These are phyloP conservation scores for Pterobdella sp. DNA, from an alignment of 2,888 invertebrate species.

Conservation along the genomic window DNA sequence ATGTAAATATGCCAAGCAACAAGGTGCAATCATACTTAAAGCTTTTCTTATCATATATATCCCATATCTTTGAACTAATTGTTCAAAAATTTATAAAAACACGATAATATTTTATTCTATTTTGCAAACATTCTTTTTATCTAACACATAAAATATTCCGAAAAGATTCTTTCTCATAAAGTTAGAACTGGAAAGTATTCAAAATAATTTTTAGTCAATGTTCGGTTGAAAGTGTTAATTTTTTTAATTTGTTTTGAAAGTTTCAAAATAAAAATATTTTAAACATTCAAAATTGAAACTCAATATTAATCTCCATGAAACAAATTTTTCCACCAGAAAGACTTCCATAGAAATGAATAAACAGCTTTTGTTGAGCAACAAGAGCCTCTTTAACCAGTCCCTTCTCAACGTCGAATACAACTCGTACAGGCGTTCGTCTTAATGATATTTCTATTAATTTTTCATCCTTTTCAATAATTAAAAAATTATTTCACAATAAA, in stretches of 20 bases:
- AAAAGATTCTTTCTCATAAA: too few species aligned
- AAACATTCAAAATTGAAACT: constrained; percentile 57
- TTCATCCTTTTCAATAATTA: constrained; percentile 3
- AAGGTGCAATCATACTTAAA: too few species aligned
- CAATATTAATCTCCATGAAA: constrained; percentile 24
- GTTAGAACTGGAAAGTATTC: not conserved
- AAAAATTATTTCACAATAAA: too few species aligned
- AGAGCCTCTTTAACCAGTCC: constrained; percentile 12
- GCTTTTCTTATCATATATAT: too few species aligned
- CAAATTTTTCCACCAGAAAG: not conserved
- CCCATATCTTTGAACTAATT: too few species aligned
- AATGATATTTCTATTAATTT: not conserved
- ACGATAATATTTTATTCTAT: too few species aligned
- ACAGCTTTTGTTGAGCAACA: not conserved
- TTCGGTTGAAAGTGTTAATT: constrained; percentile 67
- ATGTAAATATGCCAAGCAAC: too few species aligned
- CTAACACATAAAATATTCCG: too few species aligned
- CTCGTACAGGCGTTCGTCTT: constrained; percentile 19
- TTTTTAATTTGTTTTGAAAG: constrained; percentile 75
- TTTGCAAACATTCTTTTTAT: too few species aligned
- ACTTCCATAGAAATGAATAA: not conserved
- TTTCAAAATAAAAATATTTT: constrained; percentile 69
- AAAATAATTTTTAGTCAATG: constrained; percentile 30
- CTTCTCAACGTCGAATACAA: constrained; percentile 19
- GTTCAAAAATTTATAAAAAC: too few species aligned